Evolutionary conservation across 2,113 vertebrate genomes (phyloP), one percentile per base, ranked within the genome.

Genomic region (Hippocampus guttulatus): DNA sequence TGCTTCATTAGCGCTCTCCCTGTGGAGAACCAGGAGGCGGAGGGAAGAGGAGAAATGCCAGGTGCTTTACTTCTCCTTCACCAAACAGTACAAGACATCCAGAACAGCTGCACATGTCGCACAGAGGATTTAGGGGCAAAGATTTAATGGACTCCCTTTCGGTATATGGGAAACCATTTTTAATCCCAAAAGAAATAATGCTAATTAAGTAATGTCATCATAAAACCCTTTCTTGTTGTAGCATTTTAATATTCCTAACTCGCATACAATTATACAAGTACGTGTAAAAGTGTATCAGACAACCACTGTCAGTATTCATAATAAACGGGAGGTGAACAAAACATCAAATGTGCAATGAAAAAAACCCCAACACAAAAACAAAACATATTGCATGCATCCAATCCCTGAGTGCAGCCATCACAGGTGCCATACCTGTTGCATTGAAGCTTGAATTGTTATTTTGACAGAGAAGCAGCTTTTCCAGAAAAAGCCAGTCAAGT

Each of bases 1-100:
- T 81, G 76, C 81, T 89, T 90, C 84, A 86, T 89, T 88, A 87
- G 77, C 77, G 61, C 76, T 68, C 78, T 79, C 86, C 81, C 83
- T 58, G 52, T 78, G 67, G 51, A 73, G 61, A 68, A 73, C 12
- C 66, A 75, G 4, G 51, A 73, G 55, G 70, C 66, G 20, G 66
- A 75, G 2, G 23, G 27, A 70, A 54, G 70, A 71, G n/a, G 60
- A 75, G 3, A 52, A 40, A 68, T 76, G 69, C 65, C 67, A 71
- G 49, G 67, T 27, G 69, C 64, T 58, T 81, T 68, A 81, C 68
- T 77, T 86, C 71, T 80, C 71, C 73, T 68, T 76, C 70, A 70
- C 63, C 62, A 75, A 81, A 81, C 68, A 73, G 54, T 76, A 71
- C 77, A 70, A 64, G 43, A 16, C 64, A 47, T 47, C 23, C 43